Percentiles rank a stretch among this genome's conserved stretches.
phyloP scores from a whole-genome alignment of 2,888 invertebrate species.

The Helobdella robusta region DNA sequence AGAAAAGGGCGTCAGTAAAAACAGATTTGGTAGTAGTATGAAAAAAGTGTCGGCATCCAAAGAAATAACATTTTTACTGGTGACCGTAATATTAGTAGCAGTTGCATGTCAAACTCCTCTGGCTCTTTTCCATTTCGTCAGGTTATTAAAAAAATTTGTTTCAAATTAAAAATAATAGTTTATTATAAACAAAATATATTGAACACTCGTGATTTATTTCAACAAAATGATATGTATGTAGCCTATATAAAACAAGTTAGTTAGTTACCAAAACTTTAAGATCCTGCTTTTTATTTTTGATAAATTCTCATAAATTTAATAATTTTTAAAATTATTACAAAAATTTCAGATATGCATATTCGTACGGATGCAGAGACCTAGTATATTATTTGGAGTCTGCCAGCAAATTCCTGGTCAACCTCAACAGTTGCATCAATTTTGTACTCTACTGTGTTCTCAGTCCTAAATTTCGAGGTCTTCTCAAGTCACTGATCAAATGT shows the following conservation, averaged over 20 bases:
- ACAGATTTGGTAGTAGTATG: slow-evolving; percentile 13
- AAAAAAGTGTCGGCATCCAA: slow-evolving; percentile 21
- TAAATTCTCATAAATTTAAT: too few relatives aligned
- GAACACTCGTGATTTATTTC: too few relatives aligned
- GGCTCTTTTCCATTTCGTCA: slow-evolving; percentile 35
- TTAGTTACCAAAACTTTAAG: too few relatives aligned
- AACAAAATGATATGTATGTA: too few relatives aligned
- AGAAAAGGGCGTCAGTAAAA: background rate
- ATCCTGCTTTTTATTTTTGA: too few relatives aligned
- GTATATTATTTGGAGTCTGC: slow-evolving; percentile 35
- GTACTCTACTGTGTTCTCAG: slow-evolving; percentile 35
- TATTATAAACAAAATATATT: too few relatives aligned
- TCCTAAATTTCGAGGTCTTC: slow-evolving; percentile 32
- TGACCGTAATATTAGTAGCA: slow-evolving; percentile 34
- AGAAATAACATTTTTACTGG: slow-evolving; percentile 33
- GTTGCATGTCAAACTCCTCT: slow-evolving; percentile 36
- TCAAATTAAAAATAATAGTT: too few relatives aligned
- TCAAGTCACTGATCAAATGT: slow-evolving; percentile 29
- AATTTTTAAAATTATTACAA: too few relatives aligned
- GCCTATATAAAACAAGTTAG: too few relatives aligned
- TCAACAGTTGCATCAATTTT: slow-evolving; percentile 35
- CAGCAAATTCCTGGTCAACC: slow-evolving; percentile 35
- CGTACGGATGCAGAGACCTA: slow-evolving; percentile 31
- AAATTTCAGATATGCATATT: slow-evolving; percentile 29
- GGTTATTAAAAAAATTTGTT: too few relatives aligned